Evolutionary conservation across 1,140 invertebrate genomes (phyloP).

Genomic region (Lethrus apterus): DNA sequence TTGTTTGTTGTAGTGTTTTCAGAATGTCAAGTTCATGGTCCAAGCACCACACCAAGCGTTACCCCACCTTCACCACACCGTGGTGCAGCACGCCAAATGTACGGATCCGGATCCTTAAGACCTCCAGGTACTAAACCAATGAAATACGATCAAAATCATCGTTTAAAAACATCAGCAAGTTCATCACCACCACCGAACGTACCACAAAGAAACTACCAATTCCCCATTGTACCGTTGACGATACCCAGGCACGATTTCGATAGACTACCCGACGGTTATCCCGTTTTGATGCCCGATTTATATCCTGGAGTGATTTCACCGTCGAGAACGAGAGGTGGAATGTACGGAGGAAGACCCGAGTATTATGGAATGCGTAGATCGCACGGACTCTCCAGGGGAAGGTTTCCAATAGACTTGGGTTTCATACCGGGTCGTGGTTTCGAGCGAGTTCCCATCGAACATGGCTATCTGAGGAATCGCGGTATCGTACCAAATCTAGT

Average conservation of each 20-base stretch:
- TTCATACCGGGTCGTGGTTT: conserved; percentile 23
- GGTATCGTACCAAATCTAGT: conserved; percentile 22
- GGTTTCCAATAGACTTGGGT: conserved; percentile 22
- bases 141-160: neutral
- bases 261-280: conserved; percentile 18
- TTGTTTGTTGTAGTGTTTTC: neutral
- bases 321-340: conserved; percentile 16
- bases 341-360: conserved; percentile 23
- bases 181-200: too few relatives aligned
- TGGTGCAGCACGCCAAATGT: conserved; percentile 51
- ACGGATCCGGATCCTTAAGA: conserved; percentile 48
- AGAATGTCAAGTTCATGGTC: conserved; percentile 10
- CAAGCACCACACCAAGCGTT: conserved; percentile 10
- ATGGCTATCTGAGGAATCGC: conserved; percentile 26
- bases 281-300: conserved; percentile 17
- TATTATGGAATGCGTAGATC: conserved; percentile 19
- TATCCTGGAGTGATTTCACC: conserved; percentile 14
- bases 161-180: conserved; percentile 2
- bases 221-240: conserved; percentile 16
- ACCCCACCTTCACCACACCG: conserved; percentile 38
- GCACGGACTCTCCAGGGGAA: conserved; percentile 17
- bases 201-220: too few relatives aligned
- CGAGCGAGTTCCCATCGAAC: conserved; percentile 2
- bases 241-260: conserved; percentile 20
- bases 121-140: conserved; percentile 35